phyloP scores from a whole-genome alignment of 2,888 invertebrate genomes.

The Cryptus viduatorius region DNA sequence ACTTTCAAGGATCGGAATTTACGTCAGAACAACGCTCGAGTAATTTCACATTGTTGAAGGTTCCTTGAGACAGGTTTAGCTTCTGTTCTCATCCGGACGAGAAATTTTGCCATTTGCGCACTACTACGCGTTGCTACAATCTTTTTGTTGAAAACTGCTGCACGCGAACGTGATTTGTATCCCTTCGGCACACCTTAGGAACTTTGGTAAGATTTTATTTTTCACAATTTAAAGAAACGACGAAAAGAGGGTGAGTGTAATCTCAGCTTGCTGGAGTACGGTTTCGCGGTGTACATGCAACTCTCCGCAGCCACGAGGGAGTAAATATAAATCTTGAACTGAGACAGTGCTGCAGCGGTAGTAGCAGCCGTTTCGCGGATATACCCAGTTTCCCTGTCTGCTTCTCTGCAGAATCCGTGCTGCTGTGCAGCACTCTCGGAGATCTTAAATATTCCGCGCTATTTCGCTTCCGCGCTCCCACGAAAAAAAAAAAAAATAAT shows the following conservation, averaged over 20 bases:
- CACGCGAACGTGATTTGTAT: background rate
- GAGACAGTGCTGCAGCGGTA: constrained; percentile 22
- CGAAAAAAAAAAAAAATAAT: constrained; percentile 8
- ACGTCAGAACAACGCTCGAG: too few relatives aligned
- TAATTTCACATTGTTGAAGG: background rate
- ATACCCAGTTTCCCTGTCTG: constrained; percentile 8
- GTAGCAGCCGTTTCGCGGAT: constrained; percentile 19
- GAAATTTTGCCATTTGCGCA: background rate
- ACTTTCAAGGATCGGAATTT: too few relatives aligned
- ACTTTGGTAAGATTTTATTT: constrained; percentile 8
- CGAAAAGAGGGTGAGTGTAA: constrained; percentile 18
- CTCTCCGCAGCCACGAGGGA: constrained; percentile 40
- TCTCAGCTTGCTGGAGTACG: constrained; percentile 13
- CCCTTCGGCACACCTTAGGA: constrained; percentile 3
- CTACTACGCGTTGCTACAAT: background rate
- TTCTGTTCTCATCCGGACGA: background rate
- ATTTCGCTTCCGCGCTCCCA: constrained; percentile 1
- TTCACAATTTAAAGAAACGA: constrained; percentile 14
- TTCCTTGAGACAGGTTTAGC: background rate
- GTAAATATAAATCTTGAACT: constrained; percentile 47
- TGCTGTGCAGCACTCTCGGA: background rate
- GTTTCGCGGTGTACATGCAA: constrained; percentile 31
- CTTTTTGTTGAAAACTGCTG: background rate
- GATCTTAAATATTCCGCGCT: constrained; percentile 41
- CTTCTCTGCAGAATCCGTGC: background rate